phyloP scores from a whole-genome alignment of 2,113 vertebrate species.

The Axis porcinus region DNA sequence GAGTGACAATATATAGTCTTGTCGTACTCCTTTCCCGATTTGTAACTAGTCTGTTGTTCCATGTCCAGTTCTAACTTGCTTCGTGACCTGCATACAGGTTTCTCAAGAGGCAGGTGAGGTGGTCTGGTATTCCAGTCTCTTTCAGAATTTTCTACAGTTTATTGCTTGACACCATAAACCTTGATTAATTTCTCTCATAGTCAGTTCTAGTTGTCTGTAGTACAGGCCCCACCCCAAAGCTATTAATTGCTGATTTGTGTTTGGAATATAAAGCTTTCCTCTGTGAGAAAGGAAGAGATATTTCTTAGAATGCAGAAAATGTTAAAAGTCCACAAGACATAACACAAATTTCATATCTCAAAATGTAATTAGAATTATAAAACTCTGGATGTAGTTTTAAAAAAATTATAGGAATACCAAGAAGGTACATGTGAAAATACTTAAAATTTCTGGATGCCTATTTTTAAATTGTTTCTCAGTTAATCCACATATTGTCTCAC shows the following conservation, averaged over 20 bases:
- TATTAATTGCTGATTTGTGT: neutral
- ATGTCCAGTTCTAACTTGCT: neutral
- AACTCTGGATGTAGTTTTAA: neutral
- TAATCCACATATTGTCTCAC: neutral
- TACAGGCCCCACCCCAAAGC: neutral
- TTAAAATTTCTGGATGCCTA: neutral
- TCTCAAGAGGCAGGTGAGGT: neutral
- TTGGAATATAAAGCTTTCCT: neutral
- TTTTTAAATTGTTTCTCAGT: neutral
- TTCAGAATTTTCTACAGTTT: neutral
- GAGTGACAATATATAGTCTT: neutral
- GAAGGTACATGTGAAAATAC: neutral
- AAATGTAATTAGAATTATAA: neutral
- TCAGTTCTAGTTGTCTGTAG: neutral
- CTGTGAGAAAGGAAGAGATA: neutral
- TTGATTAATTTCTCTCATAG: neutral
- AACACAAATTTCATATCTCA: neutral
- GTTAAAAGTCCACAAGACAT: neutral
- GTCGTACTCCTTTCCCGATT: neutral
- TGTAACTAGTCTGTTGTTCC: neutral
- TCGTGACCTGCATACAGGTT: neutral
- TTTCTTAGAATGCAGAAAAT: conserved; percentile 16
- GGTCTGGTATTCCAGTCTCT: neutral
- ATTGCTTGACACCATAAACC: neutral
- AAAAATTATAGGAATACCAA: neutral